Conservation (phyloP, 2,797 vertebrate genomes). For the Yasuhikotakia modesta region DNA sequence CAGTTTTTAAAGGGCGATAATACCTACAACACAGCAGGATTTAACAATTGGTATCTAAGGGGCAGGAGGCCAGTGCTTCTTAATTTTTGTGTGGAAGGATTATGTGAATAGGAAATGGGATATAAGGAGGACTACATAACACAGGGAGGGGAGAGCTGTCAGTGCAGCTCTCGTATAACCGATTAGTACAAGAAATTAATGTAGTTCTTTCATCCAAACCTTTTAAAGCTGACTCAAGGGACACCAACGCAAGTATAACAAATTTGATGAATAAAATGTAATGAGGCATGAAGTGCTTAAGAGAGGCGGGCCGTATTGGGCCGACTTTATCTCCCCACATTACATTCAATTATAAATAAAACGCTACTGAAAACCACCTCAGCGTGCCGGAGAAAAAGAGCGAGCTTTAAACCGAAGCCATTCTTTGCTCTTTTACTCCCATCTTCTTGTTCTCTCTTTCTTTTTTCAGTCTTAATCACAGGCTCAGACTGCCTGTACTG, state of each 20-base stretch:
- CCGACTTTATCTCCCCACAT: conserved; percentile 74
- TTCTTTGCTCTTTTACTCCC: conserved; percentile 18
- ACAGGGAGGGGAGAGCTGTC: conserved; percentile 47
- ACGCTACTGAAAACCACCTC: conserved; percentile 69
- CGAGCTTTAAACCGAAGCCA: conserved; percentile 63
- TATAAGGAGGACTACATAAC: conserved; percentile 56
- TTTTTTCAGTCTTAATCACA: conserved; percentile 4
- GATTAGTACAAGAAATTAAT: conserved; percentile 79
- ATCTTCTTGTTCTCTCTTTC: neutral
- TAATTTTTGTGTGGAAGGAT: conserved; percentile 49
- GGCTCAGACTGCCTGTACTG: conserved; percentile 17
- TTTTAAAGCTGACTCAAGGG: conserved; percentile 77
- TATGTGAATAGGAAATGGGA: conserved; percentile 46
- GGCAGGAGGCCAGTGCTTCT: conserved; percentile 36
- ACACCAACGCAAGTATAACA: conserved; percentile 75
- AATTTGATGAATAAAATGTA: conserved; percentile 81
- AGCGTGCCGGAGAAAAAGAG: conserved; percentile 67
- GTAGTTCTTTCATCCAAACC: conserved; percentile 76
- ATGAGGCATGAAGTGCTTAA: conserved; percentile 75
- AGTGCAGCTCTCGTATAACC: conserved; percentile 70
- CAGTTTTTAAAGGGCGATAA: conserved; percentile 40
- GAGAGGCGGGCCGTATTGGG: conserved; percentile 62
- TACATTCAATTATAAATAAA: conserved; percentile 81
- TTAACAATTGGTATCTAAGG: conserved; percentile 36
- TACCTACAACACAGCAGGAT: conserved; percentile 31